phyloP scores from a whole-genome alignment of 1,140 invertebrate genomes.

The Drosophila bifasciata region DNA sequence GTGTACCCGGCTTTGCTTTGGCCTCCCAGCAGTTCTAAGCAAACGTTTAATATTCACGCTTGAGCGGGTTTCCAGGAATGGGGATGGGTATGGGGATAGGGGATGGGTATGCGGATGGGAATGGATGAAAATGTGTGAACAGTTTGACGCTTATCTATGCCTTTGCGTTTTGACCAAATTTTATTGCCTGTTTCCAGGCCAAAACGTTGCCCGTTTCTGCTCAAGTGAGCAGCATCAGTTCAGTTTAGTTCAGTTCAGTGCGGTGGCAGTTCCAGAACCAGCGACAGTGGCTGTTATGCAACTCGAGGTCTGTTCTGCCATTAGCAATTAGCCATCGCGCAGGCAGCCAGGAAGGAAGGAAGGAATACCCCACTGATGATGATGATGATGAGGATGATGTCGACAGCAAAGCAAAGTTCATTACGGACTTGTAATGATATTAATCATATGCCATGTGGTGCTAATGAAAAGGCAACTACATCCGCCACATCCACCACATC shows the following conservation, averaged over 20 bases:
- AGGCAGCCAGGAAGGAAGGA: slow-evolving; percentile 30
- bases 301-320: slow-evolving; percentile 8
- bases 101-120: no score
- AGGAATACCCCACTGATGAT: not conserved
- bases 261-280: slow-evolving; percentile 14
- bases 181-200: slow-evolving; percentile 79
- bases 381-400: slow-evolving; percentile 8
- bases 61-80: slow-evolving; percentile 63
- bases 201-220: slow-evolving; percentile 61
- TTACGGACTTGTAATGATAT: slow-evolving; percentile 56
- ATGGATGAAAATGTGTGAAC: slow-evolving; percentile 73
- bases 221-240: slow-evolving; percentile 40
- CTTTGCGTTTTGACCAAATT: slow-evolving; percentile 76
- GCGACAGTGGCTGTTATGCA: slow-evolving; percentile 40
- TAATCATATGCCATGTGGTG: slow-evolving; percentile 73
- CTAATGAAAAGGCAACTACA: slow-evolving; percentile 48
- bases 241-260: not conserved
- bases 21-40: slow-evolving; percentile 44
- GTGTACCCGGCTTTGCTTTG: not conserved
- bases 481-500: no score
- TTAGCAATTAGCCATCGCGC: slow-evolving; percentile 50
- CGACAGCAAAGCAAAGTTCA: slow-evolving; percentile 37
- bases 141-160: slow-evolving; percentile 78
- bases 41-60: slow-evolving; percentile 82
- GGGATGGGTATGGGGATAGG: slow-evolving; percentile 2